phyloP scores from a whole-genome alignment of 2,888 invertebrate species.

The Pyrrhia umbra region DNA sequence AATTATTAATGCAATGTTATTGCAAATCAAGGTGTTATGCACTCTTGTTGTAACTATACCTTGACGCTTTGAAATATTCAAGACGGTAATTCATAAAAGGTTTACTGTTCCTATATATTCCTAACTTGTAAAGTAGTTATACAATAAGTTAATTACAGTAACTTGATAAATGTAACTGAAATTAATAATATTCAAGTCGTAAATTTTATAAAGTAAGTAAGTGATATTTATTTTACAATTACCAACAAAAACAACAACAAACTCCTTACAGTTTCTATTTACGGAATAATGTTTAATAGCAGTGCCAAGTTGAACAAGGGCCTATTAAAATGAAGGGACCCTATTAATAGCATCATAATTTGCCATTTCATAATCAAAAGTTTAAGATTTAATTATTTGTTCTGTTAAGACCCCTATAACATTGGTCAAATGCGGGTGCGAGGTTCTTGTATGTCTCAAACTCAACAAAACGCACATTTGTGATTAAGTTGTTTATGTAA shows the following conservation, averaged over 20 bases:
- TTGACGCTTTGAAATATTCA: too few species aligned
- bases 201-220: not conserved
- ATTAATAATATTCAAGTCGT: not conserved
- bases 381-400: not conserved
- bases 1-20: too few species aligned
- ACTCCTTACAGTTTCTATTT: constrained; percentile 1
- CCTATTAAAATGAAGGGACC: not conserved
- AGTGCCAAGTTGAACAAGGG: not conserved
- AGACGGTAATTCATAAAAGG: too few species aligned
- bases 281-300: not conserved
- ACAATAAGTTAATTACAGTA: not conserved
- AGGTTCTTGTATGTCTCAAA: not conserved
- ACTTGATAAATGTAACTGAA: not conserved
- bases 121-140: not conserved
- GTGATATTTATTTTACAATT: constrained; percentile 1
- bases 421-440: not conserved
- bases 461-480: too few species aligned
- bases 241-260: not conserved
- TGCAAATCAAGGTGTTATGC: too few species aligned
- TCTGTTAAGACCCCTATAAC: not conserved
- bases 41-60: too few species aligned
- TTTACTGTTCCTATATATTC: too few species aligned
- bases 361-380: not conserved
- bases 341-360: constrained; percentile 3
- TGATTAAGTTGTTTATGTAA: too few species aligned